Conservation (phyloP, 2,113 vertebrate species). For the Hyla sarda region DNA sequence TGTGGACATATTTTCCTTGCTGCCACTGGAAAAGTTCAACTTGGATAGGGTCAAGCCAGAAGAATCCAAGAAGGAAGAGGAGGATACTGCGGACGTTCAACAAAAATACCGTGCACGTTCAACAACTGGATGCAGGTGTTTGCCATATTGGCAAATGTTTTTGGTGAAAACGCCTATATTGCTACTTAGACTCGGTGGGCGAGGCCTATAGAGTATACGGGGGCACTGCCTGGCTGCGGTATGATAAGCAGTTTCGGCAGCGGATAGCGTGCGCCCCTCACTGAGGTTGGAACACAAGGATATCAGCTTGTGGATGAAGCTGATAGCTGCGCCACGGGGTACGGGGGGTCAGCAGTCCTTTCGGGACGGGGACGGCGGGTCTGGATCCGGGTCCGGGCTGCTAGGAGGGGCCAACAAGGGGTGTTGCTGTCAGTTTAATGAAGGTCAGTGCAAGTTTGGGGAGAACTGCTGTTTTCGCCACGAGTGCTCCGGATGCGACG, state of each 20-base stretch:
- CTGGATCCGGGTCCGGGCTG: not conserved
- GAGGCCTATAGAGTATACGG: too few relatives aligned
- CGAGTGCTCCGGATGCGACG: too few relatives aligned
- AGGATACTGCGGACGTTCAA: not conserved
- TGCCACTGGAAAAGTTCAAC: too few relatives aligned
- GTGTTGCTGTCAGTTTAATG: too few relatives aligned
- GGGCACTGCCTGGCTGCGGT: not conserved
- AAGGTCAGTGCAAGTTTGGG: too few relatives aligned
- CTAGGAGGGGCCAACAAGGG: too few relatives aligned
- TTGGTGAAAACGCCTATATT: not conserved
- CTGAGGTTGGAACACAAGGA: not conserved
- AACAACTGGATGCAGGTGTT: not conserved
- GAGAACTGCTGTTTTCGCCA: too few relatives aligned
- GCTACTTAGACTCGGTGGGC: not conserved
- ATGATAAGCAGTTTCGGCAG: not conserved
- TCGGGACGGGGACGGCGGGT: not conserved
- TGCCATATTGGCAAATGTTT: not conserved
- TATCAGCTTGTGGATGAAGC: not conserved
- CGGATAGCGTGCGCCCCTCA: not conserved
- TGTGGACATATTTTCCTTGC: too few relatives aligned
- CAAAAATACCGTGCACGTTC: not conserved
- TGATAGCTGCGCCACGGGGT: not conserved
- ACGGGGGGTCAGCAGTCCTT: not conserved
- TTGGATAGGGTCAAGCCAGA: too few relatives aligned
- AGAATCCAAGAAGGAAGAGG: not conserved